A percentile compares a stretch with the other conserved stretches of the same genome.
Evolutionary conservation across 2,888 invertebrate genomes (phyloP).

Genomic region (Camptogramma bilineatum): DNA sequence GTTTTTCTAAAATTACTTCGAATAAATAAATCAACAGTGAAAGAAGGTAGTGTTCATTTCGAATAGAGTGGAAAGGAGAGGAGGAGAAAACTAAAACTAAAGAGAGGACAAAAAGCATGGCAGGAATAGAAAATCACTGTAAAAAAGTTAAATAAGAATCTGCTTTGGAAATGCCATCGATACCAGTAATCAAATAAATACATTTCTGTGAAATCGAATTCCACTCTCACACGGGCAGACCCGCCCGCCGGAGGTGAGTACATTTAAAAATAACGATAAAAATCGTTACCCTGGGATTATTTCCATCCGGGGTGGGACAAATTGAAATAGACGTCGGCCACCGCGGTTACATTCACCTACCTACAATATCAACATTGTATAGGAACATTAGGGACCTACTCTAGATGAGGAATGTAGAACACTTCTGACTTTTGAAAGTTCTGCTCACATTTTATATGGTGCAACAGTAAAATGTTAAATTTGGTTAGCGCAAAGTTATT

Average conservation of each 20-base stretch:
- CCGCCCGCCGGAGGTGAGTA: conserved; percentile 39
- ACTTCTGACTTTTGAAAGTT: not conserved
- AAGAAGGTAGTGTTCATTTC: not conserved
- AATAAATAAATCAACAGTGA: not conserved
- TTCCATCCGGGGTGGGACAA: conserved; percentile 60
- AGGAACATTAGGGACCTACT: too few relatives aligned
- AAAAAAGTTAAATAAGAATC: not conserved
- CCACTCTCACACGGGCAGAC: conserved; percentile 34
- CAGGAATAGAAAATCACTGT: not conserved
- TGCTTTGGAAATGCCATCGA: not conserved
- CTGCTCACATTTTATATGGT: not conserved
- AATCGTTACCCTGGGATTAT: conserved; percentile 70
- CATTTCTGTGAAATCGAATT: conserved; percentile 29
- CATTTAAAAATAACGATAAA: conserved; percentile 68
- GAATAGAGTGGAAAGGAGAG: not conserved
- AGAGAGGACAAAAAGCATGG: not conserved
- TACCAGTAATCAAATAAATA: conserved; percentile 30
- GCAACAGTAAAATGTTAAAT: conserved; percentile 6
- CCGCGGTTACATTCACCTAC: conserved; percentile 38
- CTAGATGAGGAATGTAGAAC: conserved; percentile 2
- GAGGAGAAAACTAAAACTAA: not conserved
- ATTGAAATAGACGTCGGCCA: conserved; percentile 58
- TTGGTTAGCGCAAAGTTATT: conserved; percentile 5
- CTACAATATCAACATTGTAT: conserved; percentile 8
- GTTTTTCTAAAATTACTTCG: not conserved